Conservation (phyloP, 2,113 vertebrate species). For the Cyanoramphus novaezelandiae region DNA sequence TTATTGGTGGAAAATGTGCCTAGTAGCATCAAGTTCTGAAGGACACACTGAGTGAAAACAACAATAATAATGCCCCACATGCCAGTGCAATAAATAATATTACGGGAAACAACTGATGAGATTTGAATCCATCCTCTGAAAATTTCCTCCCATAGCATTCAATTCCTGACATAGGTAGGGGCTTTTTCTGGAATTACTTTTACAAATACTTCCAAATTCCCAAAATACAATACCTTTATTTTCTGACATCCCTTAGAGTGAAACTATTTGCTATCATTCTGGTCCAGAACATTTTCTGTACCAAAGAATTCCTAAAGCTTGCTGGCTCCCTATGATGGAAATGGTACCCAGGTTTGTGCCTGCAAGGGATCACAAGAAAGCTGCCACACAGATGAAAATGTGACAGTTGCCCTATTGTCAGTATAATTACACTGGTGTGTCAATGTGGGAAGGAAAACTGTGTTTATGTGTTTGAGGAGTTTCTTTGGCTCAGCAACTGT, state of each 20-base stretch:
- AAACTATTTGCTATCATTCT: not conserved
- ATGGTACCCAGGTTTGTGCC: not conserved
- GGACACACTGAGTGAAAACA: not conserved
- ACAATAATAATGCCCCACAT: not conserved
- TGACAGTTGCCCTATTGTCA: not conserved
- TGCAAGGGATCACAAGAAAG: not conserved
- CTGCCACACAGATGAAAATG: not conserved
- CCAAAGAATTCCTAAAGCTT: not conserved
- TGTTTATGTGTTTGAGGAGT: not conserved
- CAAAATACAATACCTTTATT: not conserved
- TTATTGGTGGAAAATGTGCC: not conserved
- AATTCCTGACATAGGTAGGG: not conserved
- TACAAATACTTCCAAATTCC: not conserved
- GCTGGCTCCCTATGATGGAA: not conserved
- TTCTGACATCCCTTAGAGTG: not conserved
- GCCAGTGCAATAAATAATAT: not conserved
- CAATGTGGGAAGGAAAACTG: not conserved
- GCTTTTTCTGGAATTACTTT: not conserved
- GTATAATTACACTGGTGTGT: not conserved
- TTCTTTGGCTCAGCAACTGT: not conserved
- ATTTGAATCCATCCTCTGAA: not conserved
- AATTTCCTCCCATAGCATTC: not conserved
- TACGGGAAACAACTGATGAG: not conserved
- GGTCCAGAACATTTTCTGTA: not conserved
- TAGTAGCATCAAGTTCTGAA: not conserved